Evolutionary conservation across 2,797 vertebrate species (phyloP).

Genomic region (Oreochromis mossambicus): DNA sequence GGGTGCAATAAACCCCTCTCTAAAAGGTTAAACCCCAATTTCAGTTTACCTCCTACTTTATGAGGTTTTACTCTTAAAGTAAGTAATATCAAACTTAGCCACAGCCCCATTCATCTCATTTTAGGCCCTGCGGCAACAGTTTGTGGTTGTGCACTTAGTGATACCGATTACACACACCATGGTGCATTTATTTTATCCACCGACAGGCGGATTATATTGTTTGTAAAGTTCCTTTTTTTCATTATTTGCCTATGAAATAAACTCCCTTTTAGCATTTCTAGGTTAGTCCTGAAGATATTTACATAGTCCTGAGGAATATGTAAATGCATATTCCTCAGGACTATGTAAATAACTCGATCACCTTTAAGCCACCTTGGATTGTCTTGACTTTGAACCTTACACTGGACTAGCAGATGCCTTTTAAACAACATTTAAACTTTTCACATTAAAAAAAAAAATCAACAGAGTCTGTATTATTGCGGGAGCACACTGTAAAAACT

Average conservation of each 20-base stretch:
- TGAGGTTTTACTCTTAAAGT: neutral
- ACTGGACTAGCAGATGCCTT: neutral
- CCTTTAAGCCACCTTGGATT: neutral
- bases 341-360: neutral
- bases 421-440: neutral
- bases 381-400: neutral
- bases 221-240: neutral
- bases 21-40: neutral
- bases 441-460: rapidly evolving
- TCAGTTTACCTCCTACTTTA: neutral
- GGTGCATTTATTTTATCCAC: neutral
- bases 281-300: neutral
- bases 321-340: neutral
- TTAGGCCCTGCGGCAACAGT: neutral
- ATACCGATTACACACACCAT: rapidly evolving
- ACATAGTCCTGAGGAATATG: neutral
- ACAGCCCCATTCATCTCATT: neutral
- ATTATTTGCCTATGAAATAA: neutral
- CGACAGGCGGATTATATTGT: neutral
- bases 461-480: neutral
- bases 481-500: too few species aligned
- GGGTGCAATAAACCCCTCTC: neutral
- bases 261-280: neutral
- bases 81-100: neutral
- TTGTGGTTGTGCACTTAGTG: neutral